These are phyloP conservation scores for Yponomeuta evonymella DNA, from an alignment of 2,888 invertebrate species.

Conservation along the genomic window DNA sequence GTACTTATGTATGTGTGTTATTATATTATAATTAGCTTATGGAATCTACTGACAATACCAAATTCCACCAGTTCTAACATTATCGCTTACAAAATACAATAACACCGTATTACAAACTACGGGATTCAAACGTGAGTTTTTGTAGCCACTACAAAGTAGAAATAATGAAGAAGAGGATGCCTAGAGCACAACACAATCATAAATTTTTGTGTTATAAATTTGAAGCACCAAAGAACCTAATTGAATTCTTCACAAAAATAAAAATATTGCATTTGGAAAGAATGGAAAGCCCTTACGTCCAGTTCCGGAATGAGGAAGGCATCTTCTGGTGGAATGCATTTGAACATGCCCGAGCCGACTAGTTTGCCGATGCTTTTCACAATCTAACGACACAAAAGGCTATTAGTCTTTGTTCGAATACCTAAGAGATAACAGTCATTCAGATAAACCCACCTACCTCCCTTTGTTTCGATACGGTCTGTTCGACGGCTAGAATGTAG, in stretches of 20 bases:
- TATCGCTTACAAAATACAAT: too few relatives aligned
- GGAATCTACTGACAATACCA: too few relatives aligned
- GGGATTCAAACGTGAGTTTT: too few relatives aligned
- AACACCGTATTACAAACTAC: too few relatives aligned
- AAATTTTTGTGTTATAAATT: not conserved
- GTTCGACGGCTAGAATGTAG: slow-evolving; percentile 80
- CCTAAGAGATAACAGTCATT: not conserved
- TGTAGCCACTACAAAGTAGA: too few relatives aligned
- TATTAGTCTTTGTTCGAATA: not conserved
- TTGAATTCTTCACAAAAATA: not conserved
- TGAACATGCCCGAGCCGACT: slow-evolving; percentile 73
- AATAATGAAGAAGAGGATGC: too few relatives aligned
- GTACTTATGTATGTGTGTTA: too few relatives aligned
- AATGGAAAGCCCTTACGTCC: slow-evolving; percentile 35
- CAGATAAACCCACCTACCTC: slow-evolving; percentile 37
- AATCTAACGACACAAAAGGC: slow-evolving; percentile 45
- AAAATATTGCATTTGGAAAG: not conserved
- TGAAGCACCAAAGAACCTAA: not conserved
- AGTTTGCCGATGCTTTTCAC: slow-evolving; percentile 73
- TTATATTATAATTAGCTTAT: too few relatives aligned
- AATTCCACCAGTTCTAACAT: too few relatives aligned
- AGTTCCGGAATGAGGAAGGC: slow-evolving; percentile 73
- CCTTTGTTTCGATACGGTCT: slow-evolving; percentile 68
- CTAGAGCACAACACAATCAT: not conserved
- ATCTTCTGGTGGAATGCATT: slow-evolving; percentile 73